Evolutionary conservation across 2,797 vertebrate species (phyloP), one percentile per base, ranked within the genome.

Genomic region (Halcyon badia): DNA sequence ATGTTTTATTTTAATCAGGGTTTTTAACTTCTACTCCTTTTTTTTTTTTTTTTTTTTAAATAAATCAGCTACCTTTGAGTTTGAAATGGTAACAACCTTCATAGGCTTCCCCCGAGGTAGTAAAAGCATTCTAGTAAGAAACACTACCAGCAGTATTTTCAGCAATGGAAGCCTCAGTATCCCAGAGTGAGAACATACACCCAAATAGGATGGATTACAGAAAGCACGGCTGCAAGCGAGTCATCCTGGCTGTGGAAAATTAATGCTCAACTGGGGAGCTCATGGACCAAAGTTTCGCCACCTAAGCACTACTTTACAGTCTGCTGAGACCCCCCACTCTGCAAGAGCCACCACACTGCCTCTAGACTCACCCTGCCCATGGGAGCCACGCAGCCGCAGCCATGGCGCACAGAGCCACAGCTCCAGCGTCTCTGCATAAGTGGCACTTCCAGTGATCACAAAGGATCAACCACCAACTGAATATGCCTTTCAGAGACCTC

Each of bases 401-500:
- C 6, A 2, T 6, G 12, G 11, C 37, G 28, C 37, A 54, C 44
- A 48, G 11, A 62, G 54, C 51, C 46, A 3, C 11, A 52, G 15
- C 57, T 49, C 64, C 3, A 1, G 15, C 14, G 19, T 25, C 46
- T 22, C 68, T 58, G 18, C 1, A 2, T 4, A 13, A 52, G 15
- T 6, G 22, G 12, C 51, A 14, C 30, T 35, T 42, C 56, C 64
- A 87, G 31, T 4, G 48, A 16, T 51, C 60, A n/a, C 24, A 19
- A 9, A 0, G 24, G 21, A 37, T 17, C 42, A 30, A 21, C 7
- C 46, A 65, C 17, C 33, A 71, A 10, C 20, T 6, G 76, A 48
- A 5, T 0, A 7, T 2, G 22, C 6, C 1, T 0, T 35, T 39
- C 42, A 57, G 30, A 4, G 51, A n/a, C 39, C 42, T 44, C 70